Evolutionary conservation across 2,113 vertebrate genomes (phyloP).

Genomic region (Excalfactoria chinensis): DNA sequence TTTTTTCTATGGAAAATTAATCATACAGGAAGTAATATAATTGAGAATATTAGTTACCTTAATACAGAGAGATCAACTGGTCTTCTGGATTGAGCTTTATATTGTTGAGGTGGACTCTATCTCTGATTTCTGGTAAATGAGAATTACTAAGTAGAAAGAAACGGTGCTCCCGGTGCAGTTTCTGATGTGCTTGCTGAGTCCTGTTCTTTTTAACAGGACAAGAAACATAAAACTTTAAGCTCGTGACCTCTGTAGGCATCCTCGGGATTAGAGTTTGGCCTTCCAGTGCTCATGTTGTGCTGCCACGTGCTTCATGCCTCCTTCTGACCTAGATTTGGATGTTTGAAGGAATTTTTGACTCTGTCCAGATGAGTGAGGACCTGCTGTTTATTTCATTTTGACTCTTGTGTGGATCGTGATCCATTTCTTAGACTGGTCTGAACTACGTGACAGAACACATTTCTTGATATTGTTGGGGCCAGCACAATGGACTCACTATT

Average conservation of each 20-base stretch:
- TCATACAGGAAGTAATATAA: not conserved
- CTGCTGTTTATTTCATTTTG: not conserved
- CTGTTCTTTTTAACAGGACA: not conserved
- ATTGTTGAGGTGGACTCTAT: not conserved
- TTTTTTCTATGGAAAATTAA: not conserved
- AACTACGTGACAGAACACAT: not conserved
- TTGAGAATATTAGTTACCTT: not conserved
- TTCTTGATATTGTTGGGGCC: not conserved
- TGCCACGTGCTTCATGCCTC: not conserved
- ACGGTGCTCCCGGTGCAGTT: not conserved
- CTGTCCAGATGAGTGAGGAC: not conserved
- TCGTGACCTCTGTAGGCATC: not conserved
- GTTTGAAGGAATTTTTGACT: not conserved
- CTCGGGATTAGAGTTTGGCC: not conserved
- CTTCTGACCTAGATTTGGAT: not conserved
- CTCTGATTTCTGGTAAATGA: not conserved
- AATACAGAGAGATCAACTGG: not conserved
- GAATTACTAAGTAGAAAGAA: not conserved
- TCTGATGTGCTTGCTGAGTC: not conserved
- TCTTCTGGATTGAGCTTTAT: conserved; percentile 22
- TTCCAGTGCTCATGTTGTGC: not conserved
- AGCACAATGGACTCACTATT: not conserved
- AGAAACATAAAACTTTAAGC: not conserved
- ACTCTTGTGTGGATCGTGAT: not conserved
- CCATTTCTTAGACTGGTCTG: not conserved